Evolutionary conservation across 2,797 vertebrate species (phyloP).

Genomic region (Bradypus variegatus): DNA sequence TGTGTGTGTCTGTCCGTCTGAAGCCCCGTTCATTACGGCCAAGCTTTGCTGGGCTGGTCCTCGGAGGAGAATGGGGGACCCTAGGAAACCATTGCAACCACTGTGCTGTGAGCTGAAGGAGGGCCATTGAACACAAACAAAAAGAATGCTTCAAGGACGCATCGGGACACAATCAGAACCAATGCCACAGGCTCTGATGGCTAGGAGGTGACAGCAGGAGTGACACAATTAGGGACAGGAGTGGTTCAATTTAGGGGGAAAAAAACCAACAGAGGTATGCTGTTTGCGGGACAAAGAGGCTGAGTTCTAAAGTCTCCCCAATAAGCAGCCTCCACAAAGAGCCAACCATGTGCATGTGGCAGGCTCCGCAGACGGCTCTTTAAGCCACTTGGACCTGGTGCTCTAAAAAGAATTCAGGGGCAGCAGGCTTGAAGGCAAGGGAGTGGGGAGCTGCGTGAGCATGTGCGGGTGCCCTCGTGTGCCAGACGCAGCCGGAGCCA

Average conservation of each 20-base stretch:
- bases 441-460: conserved; percentile 55
- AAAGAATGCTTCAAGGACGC: conserved; percentile 70
- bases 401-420: conserved; percentile 61
- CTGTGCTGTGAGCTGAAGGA: conserved; percentile 69
- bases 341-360: conserved; percentile 56
- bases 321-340: conserved; percentile 66
- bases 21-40: conserved; percentile 67
- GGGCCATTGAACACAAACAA: conserved; percentile 69
- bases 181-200: conserved; percentile 65
- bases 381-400: conserved; percentile 61
- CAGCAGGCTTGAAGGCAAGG: conserved; percentile 62
- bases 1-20: conserved; percentile 61
- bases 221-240: conserved; percentile 70
- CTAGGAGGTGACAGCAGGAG: conserved; percentile 69
- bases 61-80: conserved; percentile 68
- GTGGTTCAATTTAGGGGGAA: conserved; percentile 67
- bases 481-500: conserved; percentile 37
- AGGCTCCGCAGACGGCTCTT: conserved; percentile 57
- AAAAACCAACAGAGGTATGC: conserved; percentile 66
- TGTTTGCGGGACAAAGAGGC: conserved; percentile 64
- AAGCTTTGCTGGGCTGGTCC: conserved; percentile 69
- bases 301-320: conserved; percentile 66
- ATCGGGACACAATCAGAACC: conserved; percentile 67
- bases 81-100: conserved; percentile 64
- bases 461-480: conserved; percentile 50